phyloP scores from a whole-genome alignment of 2,888 invertebrate genomes.

The Hydraecia micacea region DNA sequence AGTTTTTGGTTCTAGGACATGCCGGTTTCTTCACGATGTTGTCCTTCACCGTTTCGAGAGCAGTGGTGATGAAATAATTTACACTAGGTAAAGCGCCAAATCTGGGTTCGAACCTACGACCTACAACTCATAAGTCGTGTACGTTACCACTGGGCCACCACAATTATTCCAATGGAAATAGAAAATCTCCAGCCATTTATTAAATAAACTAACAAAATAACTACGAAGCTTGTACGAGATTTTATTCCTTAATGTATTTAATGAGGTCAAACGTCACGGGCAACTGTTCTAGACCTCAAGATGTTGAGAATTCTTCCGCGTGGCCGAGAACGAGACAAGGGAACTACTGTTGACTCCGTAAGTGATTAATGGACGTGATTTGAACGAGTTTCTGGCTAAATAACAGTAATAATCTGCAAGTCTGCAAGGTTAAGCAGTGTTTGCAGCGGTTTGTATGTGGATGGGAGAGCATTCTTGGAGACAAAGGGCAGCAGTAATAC shows the following conservation, averaged over 20 bases:
- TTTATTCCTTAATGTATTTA: conserved; percentile 52
- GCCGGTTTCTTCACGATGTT: too few relatives aligned
- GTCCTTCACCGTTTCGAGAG: too few relatives aligned
- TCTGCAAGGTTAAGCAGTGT: not conserved
- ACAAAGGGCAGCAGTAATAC: not conserved
- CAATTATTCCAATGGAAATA: not conserved
- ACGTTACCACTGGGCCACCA: too few relatives aligned
- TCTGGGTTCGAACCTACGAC: too few relatives aligned
- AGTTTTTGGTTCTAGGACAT: too few relatives aligned
- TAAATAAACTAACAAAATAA: conserved; percentile 10
- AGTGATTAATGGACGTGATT: conserved; percentile 56
- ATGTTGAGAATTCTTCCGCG: conserved; percentile 50
- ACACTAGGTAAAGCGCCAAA: too few relatives aligned
- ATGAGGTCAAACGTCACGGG: conserved; percentile 58
- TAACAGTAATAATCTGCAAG: conserved; percentile 17
- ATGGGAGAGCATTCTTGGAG: not conserved
- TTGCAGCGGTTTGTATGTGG: not conserved
- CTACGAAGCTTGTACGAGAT: conserved; percentile 29
- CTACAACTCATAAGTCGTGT: too few relatives aligned
- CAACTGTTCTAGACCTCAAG: conserved; percentile 52
- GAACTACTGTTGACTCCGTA: conserved; percentile 43
- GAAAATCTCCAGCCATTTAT: not conserved
- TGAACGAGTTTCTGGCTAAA: conserved; percentile 26
- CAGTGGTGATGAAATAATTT: too few relatives aligned
- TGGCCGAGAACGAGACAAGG: conserved; percentile 33